Percentiles rank a stretch among this genome's conserved stretches.
phyloP scores from a whole-genome alignment of 2,113 vertebrate species.

The Turnix velox region DNA sequence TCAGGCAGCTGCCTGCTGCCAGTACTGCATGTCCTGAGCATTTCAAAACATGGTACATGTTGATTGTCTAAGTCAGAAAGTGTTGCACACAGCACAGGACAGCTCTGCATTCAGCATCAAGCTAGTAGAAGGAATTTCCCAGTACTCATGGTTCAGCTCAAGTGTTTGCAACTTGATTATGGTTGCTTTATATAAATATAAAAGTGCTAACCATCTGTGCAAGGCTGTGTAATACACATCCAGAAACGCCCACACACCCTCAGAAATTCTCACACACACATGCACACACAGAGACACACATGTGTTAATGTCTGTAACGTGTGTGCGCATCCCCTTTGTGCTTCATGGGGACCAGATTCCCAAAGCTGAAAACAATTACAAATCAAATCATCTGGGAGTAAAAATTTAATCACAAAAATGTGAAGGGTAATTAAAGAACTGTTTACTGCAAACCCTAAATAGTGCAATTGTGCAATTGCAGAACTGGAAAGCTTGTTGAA shows the following conservation, averaged over 20 bases:
- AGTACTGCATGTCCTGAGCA: not conserved
- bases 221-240: not conserved
- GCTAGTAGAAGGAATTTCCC: conserved; percentile 5
- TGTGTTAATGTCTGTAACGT: not conserved
- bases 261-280: not conserved
- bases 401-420: conserved; percentile 45
- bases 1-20: not conserved
- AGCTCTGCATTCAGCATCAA: not conserved
- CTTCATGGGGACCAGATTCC: not conserved
- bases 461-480: not conserved
- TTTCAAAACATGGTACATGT: not conserved
- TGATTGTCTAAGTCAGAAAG: not conserved
- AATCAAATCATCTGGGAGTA: conserved; percentile 24
- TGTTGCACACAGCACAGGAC: not conserved
- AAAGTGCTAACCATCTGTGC: conserved; percentile 13
- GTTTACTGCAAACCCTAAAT: conserved; percentile 11
- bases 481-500: not conserved
- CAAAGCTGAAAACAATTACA: not conserved
- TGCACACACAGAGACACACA: no score
- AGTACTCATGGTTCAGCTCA: conserved; percentile 13
- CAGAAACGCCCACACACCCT: not conserved
- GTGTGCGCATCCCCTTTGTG: not conserved
- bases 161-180: not conserved
- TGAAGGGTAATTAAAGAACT: conserved; percentile 33
- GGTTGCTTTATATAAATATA: conserved; percentile 9